Percentiles rank a stretch among this genome's conserved stretches.
phyloP scores from a whole-genome alignment of 2,113 vertebrate genomes.

The Malaclemys terrapin region DNA sequence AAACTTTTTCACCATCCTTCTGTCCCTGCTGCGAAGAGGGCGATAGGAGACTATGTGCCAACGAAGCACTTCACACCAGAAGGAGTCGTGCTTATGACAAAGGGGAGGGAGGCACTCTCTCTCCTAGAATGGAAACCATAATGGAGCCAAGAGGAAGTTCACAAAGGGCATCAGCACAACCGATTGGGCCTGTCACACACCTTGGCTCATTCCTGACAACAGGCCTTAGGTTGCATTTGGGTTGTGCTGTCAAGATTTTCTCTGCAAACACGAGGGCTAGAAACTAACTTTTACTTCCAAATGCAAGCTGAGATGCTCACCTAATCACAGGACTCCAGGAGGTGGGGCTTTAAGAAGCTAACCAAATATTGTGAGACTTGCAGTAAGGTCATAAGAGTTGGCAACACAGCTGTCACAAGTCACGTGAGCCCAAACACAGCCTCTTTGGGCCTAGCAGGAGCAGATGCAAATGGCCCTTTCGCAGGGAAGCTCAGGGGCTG shows the following conservation, averaged over 20 bases:
- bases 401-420: not conserved
- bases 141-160: not conserved
- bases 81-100: not conserved
- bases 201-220: not conserved
- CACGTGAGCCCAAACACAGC: not conserved
- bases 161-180: not conserved
- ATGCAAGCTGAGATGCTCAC: not conserved
- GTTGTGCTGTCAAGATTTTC: not conserved
- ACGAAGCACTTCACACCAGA: not conserved
- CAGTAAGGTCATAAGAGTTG: not conserved
- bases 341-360: no score
- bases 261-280: not conserved
- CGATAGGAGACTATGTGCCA: not conserved
- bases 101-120: not conserved
- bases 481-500: not conserved
- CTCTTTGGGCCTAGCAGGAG: not conserved
- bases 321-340: not conserved
- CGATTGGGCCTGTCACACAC: not conserved
- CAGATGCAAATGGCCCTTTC: not conserved
- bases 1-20: no score
- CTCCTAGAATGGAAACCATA: not conserved
- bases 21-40: no score
- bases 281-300: not conserved
- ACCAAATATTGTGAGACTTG: not conserved
- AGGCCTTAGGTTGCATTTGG: not conserved